Evolutionary conservation across 2,797 vertebrate genomes (phyloP).

Genomic region (Pangasius macronema): DNA sequence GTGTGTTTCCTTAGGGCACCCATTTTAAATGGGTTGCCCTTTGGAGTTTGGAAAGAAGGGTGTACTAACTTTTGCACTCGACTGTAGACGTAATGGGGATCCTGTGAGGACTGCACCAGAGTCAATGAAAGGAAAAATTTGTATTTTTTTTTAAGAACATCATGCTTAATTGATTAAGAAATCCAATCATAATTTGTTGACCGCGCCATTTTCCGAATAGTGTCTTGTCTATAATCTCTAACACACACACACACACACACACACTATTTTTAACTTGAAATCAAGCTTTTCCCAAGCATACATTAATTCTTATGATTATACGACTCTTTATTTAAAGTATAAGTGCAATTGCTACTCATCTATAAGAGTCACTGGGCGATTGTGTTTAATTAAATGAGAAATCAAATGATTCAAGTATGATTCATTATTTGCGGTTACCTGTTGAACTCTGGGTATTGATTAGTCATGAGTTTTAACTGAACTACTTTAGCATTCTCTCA

Average conservation of each 20-base stretch:
- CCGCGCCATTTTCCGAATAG: neutral
- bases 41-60: neutral
- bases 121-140: neutral
- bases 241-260: neutral
- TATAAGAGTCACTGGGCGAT: neutral
- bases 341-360: neutral
- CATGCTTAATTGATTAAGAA: neutral
- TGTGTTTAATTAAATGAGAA: neutral
- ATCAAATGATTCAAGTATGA: neutral
- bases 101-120: neutral
- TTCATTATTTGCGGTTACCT: neutral
- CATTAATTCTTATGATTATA: neutral
- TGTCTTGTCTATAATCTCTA: neutral
- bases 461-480: neutral
- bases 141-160: neutral
- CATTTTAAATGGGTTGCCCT: neutral
- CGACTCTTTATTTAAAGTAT: neutral
- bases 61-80: slow-evolving; percentile 7
- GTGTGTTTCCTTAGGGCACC: neutral
- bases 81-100: neutral
- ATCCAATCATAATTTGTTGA: neutral
- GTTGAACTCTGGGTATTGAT: neutral
- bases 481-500: neutral
- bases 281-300: neutral
- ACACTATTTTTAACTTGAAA: neutral